Evolutionary conservation across 2,888 invertebrate genomes (phyloP), one percentile per base, ranked within the genome.

Genomic region (Idaea aversata): DNA sequence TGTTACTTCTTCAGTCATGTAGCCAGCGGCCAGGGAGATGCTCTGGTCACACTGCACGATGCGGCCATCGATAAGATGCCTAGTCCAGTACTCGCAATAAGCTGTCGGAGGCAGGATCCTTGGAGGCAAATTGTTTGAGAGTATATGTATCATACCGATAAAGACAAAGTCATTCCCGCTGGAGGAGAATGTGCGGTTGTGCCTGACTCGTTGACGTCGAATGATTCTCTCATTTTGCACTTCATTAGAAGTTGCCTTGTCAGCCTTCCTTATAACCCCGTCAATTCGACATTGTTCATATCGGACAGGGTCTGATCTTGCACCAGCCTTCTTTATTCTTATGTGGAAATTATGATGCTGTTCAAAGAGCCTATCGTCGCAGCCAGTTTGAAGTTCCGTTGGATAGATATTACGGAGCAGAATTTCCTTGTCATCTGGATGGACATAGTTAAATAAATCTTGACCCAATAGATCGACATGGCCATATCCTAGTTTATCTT

Each of bases 41-140:
- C 98, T 95, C 83, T 98, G 98, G 85, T 98, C 98, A 84, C 97
- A 97, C 83, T 96, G 97, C 63, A 98, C 95, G 73, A 98, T 98
- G 61, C 96, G 94, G 0, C 98, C 98, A 90, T 98, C 98, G 64
- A 98, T 95, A 66, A 97, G 93, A 88, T 98, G 98, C 73, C 98
- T 94, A 0, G 98, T 98, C 82, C 97, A 95, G 86, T 98, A 98
- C 85, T 98, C 98, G 78, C 98, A 95, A 75, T 96, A 95, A 47
- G 95, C 89, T 57, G 90, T 88, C 1, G 93, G 95, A 62, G 97
- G 94, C 64, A 96, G 94, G 62, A 93, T 85, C 62, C 86, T 83
- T 57, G 89, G 82, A 66, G 96, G 96, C 79, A 96, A 94, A 35
- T 84, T 79, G 76, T 82, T 88, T 7, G 91, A 81, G 76, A 96